A percentile compares a stretch with the other conserved stretches of the same genome.
Conservation (phyloP, 2,113 vertebrate genomes). For the Lasiurus cinereus region DNA sequence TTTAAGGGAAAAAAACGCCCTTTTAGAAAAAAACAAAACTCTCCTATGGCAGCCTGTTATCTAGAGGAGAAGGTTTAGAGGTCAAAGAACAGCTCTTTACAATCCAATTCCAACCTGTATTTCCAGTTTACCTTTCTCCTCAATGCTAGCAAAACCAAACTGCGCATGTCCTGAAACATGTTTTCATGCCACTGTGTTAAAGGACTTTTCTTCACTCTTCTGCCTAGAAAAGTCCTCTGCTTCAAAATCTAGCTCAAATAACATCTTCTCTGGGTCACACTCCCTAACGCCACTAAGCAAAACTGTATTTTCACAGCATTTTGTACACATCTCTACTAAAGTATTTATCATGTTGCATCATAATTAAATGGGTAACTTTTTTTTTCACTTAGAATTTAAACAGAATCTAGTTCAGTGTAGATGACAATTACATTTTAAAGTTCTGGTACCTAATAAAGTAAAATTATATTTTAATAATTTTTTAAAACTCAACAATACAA, state of each 20-base stretch:
- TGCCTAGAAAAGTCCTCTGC: slow-evolving; percentile 34
- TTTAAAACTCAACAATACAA: slow-evolving; percentile 14
- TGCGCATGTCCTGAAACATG: background rate
- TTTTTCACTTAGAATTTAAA: background rate
- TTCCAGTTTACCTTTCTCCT: slow-evolving; percentile 2
- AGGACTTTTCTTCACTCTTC: slow-evolving; percentile 38
- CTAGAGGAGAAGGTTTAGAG: background rate
- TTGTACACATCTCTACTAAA: background rate
- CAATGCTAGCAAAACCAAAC: slow-evolving; percentile 36
- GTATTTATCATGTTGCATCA: background rate
- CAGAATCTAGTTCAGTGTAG: background rate
- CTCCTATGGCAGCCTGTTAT: background rate
- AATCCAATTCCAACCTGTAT: background rate
- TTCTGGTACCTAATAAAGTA: slow-evolving; percentile 11
- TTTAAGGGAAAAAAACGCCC: background rate
- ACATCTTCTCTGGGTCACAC: background rate
- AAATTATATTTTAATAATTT: background rate
- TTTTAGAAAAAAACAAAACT: background rate
- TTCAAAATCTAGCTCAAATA: slow-evolving; percentile 36
- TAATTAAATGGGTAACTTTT: background rate
- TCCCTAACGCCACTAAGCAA: background rate
- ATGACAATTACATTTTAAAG: background rate
- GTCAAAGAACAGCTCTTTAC: slow-evolving; percentile 43
- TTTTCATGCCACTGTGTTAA: background rate
- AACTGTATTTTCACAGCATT: background rate